phyloP scores from a whole-genome alignment of 2,888 invertebrate genomes.

The Drosophila phalerata region DNA sequence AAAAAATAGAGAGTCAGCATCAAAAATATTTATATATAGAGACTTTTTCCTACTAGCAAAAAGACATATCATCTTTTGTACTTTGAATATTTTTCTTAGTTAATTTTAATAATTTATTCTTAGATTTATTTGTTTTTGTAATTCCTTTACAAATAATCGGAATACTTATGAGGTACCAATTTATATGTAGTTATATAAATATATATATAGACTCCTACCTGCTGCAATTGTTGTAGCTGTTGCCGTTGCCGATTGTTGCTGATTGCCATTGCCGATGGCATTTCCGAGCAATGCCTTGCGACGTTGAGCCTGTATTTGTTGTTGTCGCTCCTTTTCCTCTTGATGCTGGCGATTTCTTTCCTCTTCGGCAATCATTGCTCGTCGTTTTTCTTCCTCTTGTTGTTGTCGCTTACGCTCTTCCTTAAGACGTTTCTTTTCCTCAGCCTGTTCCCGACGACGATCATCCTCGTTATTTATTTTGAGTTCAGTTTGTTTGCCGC shows the following conservation, averaged over 20 bases:
- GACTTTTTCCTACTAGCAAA: too few species aligned
- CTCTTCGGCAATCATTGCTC: slow-evolving; percentile 75
- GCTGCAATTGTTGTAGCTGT: slow-evolving; percentile 6
- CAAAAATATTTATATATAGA: too few species aligned
- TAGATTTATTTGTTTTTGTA: too few species aligned
- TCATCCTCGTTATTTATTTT: slow-evolving; percentile 71
- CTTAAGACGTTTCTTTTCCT: slow-evolving; percentile 82
- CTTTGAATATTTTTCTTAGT: too few species aligned
- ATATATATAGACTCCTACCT: slow-evolving; percentile 27
- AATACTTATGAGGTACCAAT: too few species aligned
- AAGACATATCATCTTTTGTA: too few species aligned
- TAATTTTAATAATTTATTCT: too few species aligned
- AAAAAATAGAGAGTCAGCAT: too few species aligned
- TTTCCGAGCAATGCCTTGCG: slow-evolving; percentile 77
- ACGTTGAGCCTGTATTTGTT: slow-evolving; percentile 84
- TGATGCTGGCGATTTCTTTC: slow-evolving; percentile 82
- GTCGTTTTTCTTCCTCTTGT: slow-evolving; percentile 83
- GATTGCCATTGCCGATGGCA: slow-evolving; percentile 36
- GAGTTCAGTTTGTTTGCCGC: slow-evolving; percentile 31
- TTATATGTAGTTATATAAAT: neutral
- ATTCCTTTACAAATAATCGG: too few species aligned
- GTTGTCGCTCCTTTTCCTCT: slow-evolving; percentile 84
- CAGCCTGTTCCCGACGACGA: slow-evolving; percentile 77
- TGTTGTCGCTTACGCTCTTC: slow-evolving; percentile 84
- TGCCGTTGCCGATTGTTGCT: slow-evolving; percentile 5